Evolutionary conservation across 1,140 invertebrate species (phyloP).

Genomic region (Pseudomyrmex gracilis): DNA sequence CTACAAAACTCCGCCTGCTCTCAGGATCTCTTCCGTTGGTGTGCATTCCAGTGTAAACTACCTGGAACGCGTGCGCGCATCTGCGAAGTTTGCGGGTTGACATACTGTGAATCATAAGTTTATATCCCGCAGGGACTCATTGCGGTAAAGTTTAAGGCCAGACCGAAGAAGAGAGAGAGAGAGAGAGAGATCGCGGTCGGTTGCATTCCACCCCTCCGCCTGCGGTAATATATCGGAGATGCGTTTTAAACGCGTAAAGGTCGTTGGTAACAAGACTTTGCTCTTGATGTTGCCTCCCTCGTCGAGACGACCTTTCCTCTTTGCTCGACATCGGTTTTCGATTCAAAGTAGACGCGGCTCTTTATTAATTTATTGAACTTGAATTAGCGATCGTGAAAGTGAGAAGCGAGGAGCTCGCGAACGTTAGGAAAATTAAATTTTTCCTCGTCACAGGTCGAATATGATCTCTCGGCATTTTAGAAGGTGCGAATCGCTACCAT

Average conservation of each 20-base stretch:
- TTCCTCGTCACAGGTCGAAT: background rate
- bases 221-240: background rate
- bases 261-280: conserved; percentile 40
- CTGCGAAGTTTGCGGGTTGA: conserved; percentile 49
- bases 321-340: background rate
- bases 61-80: conserved; percentile 31
- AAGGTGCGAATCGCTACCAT: conserved; percentile 22
- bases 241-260: background rate
- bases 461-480: conserved; percentile 12
- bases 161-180: background rate
- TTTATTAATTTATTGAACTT: too few species aligned
- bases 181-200: too few species aligned
- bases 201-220: background rate
- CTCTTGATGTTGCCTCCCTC: conserved; percentile 8
- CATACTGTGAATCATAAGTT: conserved; percentile 60
- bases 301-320: background rate
- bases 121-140: conserved; percentile 38
- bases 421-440: too few species aligned
- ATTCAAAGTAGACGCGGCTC: too few species aligned
- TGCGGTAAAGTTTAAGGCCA: conserved; percentile 45
- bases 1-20: background rate
- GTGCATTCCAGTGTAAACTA: conserved; percentile 14
- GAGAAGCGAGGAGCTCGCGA: too few species aligned
- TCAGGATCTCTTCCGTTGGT: background rate
- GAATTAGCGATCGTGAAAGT: too few species aligned